These are phyloP conservation scores for Saiga tatarica DNA, from an alignment of 2,113 vertebrate genomes.

Conservation along the genomic window DNA sequence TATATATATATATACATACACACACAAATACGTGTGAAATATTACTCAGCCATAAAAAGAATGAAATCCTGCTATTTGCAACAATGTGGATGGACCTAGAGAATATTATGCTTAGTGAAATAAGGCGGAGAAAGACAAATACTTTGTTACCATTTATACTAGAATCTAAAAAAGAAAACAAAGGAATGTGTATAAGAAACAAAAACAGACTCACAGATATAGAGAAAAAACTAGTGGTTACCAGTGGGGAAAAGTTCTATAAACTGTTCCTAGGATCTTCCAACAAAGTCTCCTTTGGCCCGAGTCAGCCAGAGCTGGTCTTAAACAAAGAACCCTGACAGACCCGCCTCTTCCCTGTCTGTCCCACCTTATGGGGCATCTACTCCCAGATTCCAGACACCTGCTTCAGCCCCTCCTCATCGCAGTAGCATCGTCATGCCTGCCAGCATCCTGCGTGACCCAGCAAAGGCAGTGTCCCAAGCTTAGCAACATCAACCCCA, in stretches of 20 bases:
- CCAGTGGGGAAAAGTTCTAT: background rate
- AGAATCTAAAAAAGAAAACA: background rate
- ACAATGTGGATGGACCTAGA: background rate
- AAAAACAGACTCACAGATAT: background rate
- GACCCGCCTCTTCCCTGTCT: background rate
- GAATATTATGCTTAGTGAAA: background rate
- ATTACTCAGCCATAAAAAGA: background rate
- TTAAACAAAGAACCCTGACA: background rate
- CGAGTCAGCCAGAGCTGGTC: background rate
- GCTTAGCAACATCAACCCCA: background rate
- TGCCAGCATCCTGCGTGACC: background rate
- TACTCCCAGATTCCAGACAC: background rate
- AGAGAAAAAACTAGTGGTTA: background rate
- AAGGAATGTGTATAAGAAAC: background rate
- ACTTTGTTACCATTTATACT: background rate
- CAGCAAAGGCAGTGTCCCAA: background rate
- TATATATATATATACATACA: rapidly evolving
- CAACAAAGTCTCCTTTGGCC: background rate
- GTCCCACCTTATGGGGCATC: background rate
- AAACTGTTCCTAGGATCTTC: background rate
- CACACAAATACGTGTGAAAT: background rate
- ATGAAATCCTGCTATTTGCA: background rate
- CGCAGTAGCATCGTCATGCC: background rate
- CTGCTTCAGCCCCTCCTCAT: rapidly evolving
- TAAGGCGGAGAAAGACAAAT: background rate